These are phyloP conservation scores for Eulithis prunata DNA, from an alignment of 2,888 invertebrate genomes.

Conservation along the genomic window DNA sequence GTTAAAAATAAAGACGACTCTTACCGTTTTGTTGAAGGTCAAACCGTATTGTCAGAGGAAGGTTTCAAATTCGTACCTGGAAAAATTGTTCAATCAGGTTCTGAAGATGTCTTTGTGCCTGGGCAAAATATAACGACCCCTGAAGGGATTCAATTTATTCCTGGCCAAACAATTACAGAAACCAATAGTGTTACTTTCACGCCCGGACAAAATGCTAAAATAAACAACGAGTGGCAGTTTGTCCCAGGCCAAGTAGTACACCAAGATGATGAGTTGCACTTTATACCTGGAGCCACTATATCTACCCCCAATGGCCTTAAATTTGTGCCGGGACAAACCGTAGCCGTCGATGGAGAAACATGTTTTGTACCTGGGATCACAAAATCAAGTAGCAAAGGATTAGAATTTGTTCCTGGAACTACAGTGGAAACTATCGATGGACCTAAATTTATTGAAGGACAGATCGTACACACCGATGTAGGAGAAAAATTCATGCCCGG, in stretches of 20 bases:
- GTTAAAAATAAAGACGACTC: slow-evolving; percentile 83
- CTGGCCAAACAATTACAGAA: slow-evolving; percentile 85
- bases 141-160: slow-evolving; percentile 85
- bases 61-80: slow-evolving; percentile 87
- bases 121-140: slow-evolving; percentile 86
- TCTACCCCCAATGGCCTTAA: slow-evolving; percentile 85
- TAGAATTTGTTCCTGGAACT: slow-evolving; percentile 85
- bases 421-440: slow-evolving; percentile 86
- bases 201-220: slow-evolving; percentile 85
- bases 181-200: slow-evolving; percentile 82
- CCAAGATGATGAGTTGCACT: slow-evolving; percentile 82
- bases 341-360: slow-evolving; percentile 77
- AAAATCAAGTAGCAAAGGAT: slow-evolving; percentile 69
- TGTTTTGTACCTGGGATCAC: slow-evolving; percentile 86
- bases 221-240: slow-evolving; percentile 85
- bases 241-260: slow-evolving; percentile 86
- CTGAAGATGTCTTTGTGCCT: slow-evolving; percentile 83
- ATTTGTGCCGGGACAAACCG: slow-evolving; percentile 87
- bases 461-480: slow-evolving; percentile 83
- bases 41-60: slow-evolving; percentile 85
- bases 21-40: slow-evolving; percentile 85
- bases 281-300: slow-evolving; percentile 87
- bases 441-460: slow-evolving; percentile 87
- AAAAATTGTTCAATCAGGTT: slow-evolving; percentile 76
- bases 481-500: slow-evolving; percentile 87